Conservation (phyloP, 2,797 vertebrate genomes). For the Chaetophractus vellerosus region DNA sequence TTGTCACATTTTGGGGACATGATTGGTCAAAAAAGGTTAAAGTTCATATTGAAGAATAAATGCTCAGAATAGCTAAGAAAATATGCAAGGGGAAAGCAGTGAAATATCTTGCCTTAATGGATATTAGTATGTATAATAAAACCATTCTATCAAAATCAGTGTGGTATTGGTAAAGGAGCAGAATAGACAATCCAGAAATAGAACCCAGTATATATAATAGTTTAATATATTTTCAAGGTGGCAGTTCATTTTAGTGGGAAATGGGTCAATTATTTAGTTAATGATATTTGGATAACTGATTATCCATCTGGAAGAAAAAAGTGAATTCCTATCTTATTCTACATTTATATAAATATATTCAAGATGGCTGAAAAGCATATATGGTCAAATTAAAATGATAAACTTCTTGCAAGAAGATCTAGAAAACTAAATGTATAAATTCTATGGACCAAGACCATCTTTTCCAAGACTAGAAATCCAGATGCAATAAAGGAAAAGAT, state of each 20-base stretch:
- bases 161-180: neutral
- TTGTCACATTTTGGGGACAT: neutral
- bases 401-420: neutral
- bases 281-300: neutral
- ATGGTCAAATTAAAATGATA: constrained; percentile 14
- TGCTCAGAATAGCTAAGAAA: neutral
- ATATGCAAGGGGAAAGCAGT: neutral
- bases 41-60: neutral
- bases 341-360: neutral
- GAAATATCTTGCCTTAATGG: neutral
- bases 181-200: neutral
- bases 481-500: neutral
- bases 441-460: neutral
- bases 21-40: neutral
- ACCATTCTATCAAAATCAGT: neutral
- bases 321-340: neutral
- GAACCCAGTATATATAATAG: neutral
- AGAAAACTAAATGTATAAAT: neutral
- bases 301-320: neutral
- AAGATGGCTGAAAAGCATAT: neutral
- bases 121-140: neutral
- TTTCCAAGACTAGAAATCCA: neutral
- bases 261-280: neutral
- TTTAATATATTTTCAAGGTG: constrained; percentile 2
- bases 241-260: neutral